Evolutionary conservation across 2,888 invertebrate species (phyloP).

Genomic region (Cryptosula pallasiana): DNA sequence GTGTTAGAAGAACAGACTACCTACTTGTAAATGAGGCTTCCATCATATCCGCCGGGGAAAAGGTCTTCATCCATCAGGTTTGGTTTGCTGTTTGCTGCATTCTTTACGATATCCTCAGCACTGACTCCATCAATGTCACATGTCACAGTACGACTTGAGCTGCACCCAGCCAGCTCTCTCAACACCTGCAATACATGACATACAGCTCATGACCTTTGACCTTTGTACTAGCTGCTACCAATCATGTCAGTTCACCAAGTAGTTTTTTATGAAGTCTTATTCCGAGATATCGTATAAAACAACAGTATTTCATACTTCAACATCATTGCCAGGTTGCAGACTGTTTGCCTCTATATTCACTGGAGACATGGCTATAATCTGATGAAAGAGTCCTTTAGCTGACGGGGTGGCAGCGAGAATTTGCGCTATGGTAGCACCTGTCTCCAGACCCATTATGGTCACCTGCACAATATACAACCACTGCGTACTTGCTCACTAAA

Average conservation of each 20-base stretch:
- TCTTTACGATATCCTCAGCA: not conserved
- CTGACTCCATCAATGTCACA: not conserved
- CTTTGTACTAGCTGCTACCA: too few species aligned
- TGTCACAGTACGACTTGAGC: not conserved
- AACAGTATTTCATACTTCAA: too few species aligned
- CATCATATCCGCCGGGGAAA: not conserved
- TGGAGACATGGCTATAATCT: not conserved
- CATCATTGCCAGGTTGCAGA: conserved; percentile 1
- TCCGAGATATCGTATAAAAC: too few species aligned
- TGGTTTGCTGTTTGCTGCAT: not conserved
- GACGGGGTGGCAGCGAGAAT: not conserved
- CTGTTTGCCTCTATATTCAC: not conserved
- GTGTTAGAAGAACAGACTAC: too few species aligned
- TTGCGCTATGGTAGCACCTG: not conserved
- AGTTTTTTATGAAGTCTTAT: too few species aligned
- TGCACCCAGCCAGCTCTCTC: not conserved
- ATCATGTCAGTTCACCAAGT: too few species aligned
- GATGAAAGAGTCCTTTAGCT: not conserved
- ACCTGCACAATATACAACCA: too few species aligned
- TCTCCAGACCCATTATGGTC: not conserved
- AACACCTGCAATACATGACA: not conserved
- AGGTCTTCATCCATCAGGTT: not conserved
- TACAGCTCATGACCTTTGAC: too few species aligned
- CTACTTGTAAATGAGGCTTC: not conserved
- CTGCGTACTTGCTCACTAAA: too few species aligned